phyloP scores from a whole-genome alignment of 2,888 invertebrate species.

The Hedya salicella region DNA sequence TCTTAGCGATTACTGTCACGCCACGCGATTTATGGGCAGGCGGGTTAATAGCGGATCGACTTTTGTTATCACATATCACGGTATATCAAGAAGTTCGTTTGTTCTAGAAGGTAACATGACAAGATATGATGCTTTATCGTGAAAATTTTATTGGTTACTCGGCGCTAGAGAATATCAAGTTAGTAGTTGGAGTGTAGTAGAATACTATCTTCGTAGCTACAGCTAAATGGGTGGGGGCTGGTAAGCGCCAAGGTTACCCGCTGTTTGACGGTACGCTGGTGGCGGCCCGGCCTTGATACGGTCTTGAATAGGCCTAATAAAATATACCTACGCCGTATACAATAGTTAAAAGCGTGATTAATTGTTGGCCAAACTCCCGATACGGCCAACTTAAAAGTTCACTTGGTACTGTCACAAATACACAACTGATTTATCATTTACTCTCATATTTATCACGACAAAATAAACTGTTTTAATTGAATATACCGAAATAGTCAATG shows the following conservation, averaged over 20 bases:
- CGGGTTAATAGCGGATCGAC: constrained; percentile 39
- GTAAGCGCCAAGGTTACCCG: constrained; percentile 50
- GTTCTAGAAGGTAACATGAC: neutral
- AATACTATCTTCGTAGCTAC: constrained; percentile 48
- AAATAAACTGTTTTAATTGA: too few species aligned
- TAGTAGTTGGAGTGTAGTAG: neutral
- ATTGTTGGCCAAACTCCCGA: constrained; percentile 56
- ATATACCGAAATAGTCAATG: too few species aligned
- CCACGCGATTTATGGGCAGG: constrained; percentile 37
- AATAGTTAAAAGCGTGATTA: constrained; percentile 48
- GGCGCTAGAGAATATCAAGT: neutral
- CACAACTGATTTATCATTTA: too few species aligned
- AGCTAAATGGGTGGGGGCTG: constrained; percentile 48
- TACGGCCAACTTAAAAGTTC: constrained; percentile 35
- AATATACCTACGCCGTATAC: constrained; percentile 50
- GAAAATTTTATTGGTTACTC: neutral
- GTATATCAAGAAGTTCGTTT: constrained; percentile 15
- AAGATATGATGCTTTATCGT: neutral
- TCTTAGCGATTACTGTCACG: constrained; percentile 43
- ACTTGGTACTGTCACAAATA: too few species aligned
- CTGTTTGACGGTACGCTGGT: constrained; percentile 30
- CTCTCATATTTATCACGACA: too few species aligned
- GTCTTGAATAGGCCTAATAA: constrained; percentile 51
- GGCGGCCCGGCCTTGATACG: constrained; percentile 50
- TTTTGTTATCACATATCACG: constrained; percentile 32